These are phyloP conservation scores for Myxocyprinus asiaticus DNA, from an alignment of 2,113 vertebrate species.

Conservation along the genomic window DNA sequence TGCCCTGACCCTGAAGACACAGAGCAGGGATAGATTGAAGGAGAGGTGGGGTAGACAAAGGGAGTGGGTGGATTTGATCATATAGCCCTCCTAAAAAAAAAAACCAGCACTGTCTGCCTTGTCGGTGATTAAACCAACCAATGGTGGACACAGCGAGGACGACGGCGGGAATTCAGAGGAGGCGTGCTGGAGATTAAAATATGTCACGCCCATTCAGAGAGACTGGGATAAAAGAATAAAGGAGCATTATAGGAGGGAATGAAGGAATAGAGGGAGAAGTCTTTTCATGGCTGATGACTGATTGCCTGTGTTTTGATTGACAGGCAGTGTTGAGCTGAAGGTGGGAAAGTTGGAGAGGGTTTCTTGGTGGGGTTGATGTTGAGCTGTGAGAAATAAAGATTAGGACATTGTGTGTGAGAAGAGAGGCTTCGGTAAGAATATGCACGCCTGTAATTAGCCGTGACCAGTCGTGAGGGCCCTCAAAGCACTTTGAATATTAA, in stretches of 20 bases:
- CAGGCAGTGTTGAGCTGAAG: constrained; percentile 60
- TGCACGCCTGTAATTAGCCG: constrained; percentile 41
- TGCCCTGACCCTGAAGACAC: constrained; percentile 48
- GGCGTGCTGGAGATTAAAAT: constrained; percentile 53
- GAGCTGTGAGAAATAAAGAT: constrained; percentile 71
- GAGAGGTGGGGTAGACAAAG: not conserved
- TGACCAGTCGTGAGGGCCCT: not conserved
- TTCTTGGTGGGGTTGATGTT: constrained; percentile 57
- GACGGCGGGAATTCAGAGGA: constrained; percentile 52
- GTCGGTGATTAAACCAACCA: constrained; percentile 56
- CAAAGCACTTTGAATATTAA: not conserved
- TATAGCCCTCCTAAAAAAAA: constrained; percentile 40
- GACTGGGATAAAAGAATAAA: constrained; percentile 57
- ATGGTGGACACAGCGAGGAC: constrained; percentile 54
- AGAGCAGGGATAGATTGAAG: constrained; percentile 4
- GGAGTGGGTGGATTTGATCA: constrained; percentile 24
- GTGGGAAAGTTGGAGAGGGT: constrained; percentile 59
- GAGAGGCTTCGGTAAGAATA: constrained; percentile 54
- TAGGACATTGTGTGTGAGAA: constrained; percentile 59
- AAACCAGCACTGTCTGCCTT: constrained; percentile 43
- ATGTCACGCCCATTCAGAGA: constrained; percentile 52
- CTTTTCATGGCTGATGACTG: constrained; percentile 71
- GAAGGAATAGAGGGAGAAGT: constrained; percentile 63
- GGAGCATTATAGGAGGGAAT: constrained; percentile 52
- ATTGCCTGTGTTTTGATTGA: constrained; percentile 76